Base-by-base conservation (phyloP, 2,113 vertebrate species). In the Solea senegalensis region DNA sequence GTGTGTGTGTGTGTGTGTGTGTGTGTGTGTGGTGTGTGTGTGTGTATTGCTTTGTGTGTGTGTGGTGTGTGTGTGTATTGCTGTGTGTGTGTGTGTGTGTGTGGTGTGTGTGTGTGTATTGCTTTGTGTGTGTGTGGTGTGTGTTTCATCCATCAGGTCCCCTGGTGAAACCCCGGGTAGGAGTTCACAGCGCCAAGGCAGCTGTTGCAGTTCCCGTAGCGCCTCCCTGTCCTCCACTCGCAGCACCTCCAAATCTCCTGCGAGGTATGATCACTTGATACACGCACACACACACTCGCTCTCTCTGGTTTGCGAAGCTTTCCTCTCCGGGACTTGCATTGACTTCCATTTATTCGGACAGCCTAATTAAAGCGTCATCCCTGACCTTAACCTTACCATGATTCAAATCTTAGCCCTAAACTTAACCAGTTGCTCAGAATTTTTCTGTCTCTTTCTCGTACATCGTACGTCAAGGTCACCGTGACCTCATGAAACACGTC, bases 121-220 rank as follows among this genome's bases (percentile, higher is more conserved):
- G 9, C 44, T 34, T 34, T 82, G 49, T 57, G 48, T 48, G 57
- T 80, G 62, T 59, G 57, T 43, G 76, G 53, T 65, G 57, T 82
- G 49, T 8, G 49, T 77, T 62, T 82, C 71, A 34, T 76, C 44
- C 53, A 45, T 56, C 92, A 99, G 97, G 93, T 96, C 95, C 67
- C 95, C 95, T 7, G 90, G 91, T 0, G 96, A 95, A 57, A 96
- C 96, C 53, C 95, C 96, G 0, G 81, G 93, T 69, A 94, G 95
- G 83, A 94, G 94, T 81, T 92, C 93, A 8, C 96, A 95, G 83
- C 92, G 90, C 40, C 95, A 92, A 89, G 97, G 97, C 86, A 98
- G 97, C 87, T 95, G 95, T 86, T 94, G 92, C 58, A 98, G 95
- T 82, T 97, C 97, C 51, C 95, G 94, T 62, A 98, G 97, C 61